Base-by-base conservation (phyloP, 1,140 invertebrate species). In the Trichonephila clavipes region DNA sequence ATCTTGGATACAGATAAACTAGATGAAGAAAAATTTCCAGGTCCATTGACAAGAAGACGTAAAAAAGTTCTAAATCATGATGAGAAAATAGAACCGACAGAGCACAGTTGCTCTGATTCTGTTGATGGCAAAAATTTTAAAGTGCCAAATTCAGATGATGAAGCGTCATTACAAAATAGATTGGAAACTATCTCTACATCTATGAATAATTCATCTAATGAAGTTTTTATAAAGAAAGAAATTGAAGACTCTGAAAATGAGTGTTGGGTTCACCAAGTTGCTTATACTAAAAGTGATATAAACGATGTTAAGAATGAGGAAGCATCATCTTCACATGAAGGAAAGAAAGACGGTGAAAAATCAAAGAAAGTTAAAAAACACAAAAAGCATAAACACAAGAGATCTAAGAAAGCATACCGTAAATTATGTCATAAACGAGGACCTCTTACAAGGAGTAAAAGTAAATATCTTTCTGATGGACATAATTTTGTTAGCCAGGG, bases 401-500 rank as follows among this genome's bases (percentile, higher is more conserved):
- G 51, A 51, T 51, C 40, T 24, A 89, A 89, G 72, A 72, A 58
- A 10, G 12, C n/a, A 16, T 16, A 21, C 21, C 51, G n/a, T 12
- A 89, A 24, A 59, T 21, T 14, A 40, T 64, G 19, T 28, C 59
- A 34, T 44, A 64, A 62, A 40, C 28, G 18, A 62, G 34, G 58
- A n/a, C 34, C 64, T 58, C n/a, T 72, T 40, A 89, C 64, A 14
- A 51, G 69, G 21, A 69, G 69, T 51, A 28, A n/a, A 51, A 89
- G 66, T 28, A 69, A 21, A 59, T 14, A 40, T 44, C 34, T 40
- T 16, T 16, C 21, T 61, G 51, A 81, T 10, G 69, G n/a, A 77
- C 34, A 81, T 40, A 82, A 90, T 40, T 10, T 62, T 21, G 89
- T 90, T 2, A 93, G 92, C 19, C 85, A 93, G 44, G 92, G 92